Evolutionary conservation across 1,140 invertebrate species (phyloP).

Genomic region (Trichomalopsis sarcophagae): DNA sequence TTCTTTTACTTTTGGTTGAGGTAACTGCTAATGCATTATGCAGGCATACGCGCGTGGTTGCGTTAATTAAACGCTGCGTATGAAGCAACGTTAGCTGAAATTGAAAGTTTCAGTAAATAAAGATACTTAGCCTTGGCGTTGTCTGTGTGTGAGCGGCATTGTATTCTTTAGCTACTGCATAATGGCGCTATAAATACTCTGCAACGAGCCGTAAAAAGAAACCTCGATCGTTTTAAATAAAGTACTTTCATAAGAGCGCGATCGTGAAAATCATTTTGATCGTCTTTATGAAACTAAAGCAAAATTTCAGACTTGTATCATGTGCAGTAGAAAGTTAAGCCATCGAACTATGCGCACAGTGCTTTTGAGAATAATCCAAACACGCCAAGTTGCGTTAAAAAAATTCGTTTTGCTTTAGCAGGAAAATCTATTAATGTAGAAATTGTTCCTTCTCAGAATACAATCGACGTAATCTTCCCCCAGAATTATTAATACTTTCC

Average conservation of each 20-base stretch:
- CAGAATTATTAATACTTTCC: too few relatives aligned
- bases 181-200: neutral
- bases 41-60: neutral
- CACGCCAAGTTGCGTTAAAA: neutral
- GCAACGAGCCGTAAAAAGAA: neutral
- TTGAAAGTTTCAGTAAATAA: conserved; percentile 8
- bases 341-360: neutral
- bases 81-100: neutral
- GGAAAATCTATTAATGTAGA: too few relatives aligned
- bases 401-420: too few relatives aligned
- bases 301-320: neutral
- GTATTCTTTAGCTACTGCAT: neutral
- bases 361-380: neutral
- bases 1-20: neutral
- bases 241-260: neutral
- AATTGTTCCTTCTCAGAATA: too few relatives aligned
- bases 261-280: neutral
- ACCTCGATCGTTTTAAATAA: neutral
- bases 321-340: conserved; percentile 15
- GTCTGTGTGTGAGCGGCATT: neutral
- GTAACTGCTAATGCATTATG: neutral
- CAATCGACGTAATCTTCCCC: too few relatives aligned
- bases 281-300: neutral
- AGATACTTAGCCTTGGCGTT: conserved; percentile 6
- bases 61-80: conserved; percentile 9